Base-by-base conservation (phyloP, 2,888 invertebrate species). In the Hofmannophila pseudospretella region DNA sequence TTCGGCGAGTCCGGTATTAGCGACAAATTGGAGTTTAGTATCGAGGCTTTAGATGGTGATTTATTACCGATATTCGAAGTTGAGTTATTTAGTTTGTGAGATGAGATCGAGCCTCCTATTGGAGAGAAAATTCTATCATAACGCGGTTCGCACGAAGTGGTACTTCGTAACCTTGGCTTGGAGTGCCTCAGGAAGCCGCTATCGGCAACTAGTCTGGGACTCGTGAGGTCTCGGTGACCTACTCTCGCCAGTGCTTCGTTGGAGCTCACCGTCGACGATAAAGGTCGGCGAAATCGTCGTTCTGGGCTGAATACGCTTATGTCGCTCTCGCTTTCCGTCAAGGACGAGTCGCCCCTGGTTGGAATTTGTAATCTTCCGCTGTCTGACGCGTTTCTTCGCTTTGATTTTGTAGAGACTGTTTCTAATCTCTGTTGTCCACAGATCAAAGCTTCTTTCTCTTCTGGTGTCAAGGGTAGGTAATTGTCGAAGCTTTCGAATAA, bases 401-500 rank as follows among this genome's bases (percentile, higher is more conserved):
- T 80, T 43, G 65, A 61, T 59, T 72, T 78, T 25, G 54, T 49
- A 1, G 70, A 56, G 23, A 57, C 46, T 37, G 51, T 47, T 32
- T 72, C 67, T 44, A 69, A 27, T 45, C 33, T 64, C n/a, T n/a
- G 60, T 51, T 69, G 67, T 7, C 84, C 82, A 14, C 75, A 72
- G 60, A 86, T 67, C 27, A 86, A 29, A 47, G 87, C 86, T 49
- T 85, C 82, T 43, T 75, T 81, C 65, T 87, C 85, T 60, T 81
- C 80, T 36, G 73, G 64, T 14, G 85, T 78, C 38, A 89, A 80
- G 14, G 89, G 89, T 32, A 89, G 77, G 57, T 89, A 89, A 61
- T 89, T 89, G 35, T 84, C 86, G 51, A 88, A 89, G 54, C 89
- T 90, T 48, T 90, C 89, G 41, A 89, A 89, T 51, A 93, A 79